Evolutionary conservation across 2,113 vertebrate species (phyloP), one percentile per base, ranked within the genome.

Genomic region (Podilymbus podiceps): DNA sequence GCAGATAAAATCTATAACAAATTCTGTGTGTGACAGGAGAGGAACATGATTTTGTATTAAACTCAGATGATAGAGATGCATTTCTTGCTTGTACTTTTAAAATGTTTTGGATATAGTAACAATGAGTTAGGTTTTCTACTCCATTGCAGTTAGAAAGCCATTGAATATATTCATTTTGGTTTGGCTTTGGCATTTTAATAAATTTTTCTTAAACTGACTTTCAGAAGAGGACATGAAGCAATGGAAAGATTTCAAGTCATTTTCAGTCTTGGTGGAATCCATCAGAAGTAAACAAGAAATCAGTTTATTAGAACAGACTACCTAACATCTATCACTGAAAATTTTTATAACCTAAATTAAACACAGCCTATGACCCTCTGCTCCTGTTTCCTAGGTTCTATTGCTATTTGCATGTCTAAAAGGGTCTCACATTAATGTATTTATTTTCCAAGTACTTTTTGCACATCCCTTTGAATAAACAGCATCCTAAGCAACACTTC

Each of bases 1-100:
- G 92, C 90, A 98, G 97, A 98, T 98, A 98, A 98, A 98, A 98
- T 97, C 96, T 98, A 96, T 97, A 96, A 97, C 94, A 97, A 97
- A 97, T 98, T 98, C 97, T 97, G 21, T 91, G 63, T 97, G 95
- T 96, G 95, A 97, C 97, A 97, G 94, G 91, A 97, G 90, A 96
- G 92, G 95, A 98, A 97, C 96, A 97, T 92, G 96, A 96, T 97
- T 98, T 96, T 90, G 84, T 96, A 97, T 98, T 98, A 97, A 97
- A 97, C 88, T 98, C 95, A 96, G 90, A 97, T 97, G 96, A 96
- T 89, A 97, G 86, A 97, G 93, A 96, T 85, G 91, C 93, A 94
- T 89, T 92, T 85, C 79, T 97, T 96, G 73, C 95, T 97, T 97
- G 86, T 97, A 94, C 53, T 95, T 97, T 90, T 92, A 73, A 95